A percentile compares a stretch with the other conserved stretches of the same genome.
Conservation (phyloP, 2,888 invertebrate species). For the Acleris cristana region DNA sequence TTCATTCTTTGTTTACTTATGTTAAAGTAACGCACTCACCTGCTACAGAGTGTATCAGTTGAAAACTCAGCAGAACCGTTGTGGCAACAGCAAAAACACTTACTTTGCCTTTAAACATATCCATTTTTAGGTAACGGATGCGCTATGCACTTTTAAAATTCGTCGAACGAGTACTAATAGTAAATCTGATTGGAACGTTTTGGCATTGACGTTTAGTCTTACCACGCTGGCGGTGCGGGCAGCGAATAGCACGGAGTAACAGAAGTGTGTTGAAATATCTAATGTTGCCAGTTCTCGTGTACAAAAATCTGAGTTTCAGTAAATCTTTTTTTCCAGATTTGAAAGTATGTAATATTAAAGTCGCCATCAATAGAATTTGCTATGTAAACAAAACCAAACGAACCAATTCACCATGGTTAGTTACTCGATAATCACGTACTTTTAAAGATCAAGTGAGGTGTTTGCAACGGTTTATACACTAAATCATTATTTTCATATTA, state of each 20-base stretch:
- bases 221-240: conserved; percentile 34
- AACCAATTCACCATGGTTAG: too few relatives aligned
- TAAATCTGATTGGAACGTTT: conserved; percentile 15
- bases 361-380: too few relatives aligned
- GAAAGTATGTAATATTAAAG: too few relatives aligned
- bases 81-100: conserved; percentile 23
- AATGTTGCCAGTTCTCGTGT: conserved; percentile 1
- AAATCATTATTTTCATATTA: too few relatives aligned
- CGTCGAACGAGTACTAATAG: conserved; percentile 1
- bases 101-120: conserved; percentile 26
- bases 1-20: conserved; percentile 34
- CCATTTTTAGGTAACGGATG: conserved; percentile 26
- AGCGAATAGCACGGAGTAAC: conserved; percentile 11
- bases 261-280: conserved; percentile 13
- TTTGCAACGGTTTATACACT: too few relatives aligned
- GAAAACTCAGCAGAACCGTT: conserved; percentile 16
- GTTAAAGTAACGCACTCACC: conserved; percentile 17
- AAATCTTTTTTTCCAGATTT: background rate
- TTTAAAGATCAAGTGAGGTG: too few relatives aligned
- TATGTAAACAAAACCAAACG: too few relatives aligned
- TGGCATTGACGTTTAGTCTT: conserved; percentile 27
- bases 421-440: too few relatives aligned
- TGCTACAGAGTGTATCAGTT: conserved; percentile 1
- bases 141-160: conserved; percentile 33
- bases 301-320: background rate